Base-by-base conservation (phyloP, 2,113 vertebrate species). In the Cyanoliseus patagonus region DNA sequence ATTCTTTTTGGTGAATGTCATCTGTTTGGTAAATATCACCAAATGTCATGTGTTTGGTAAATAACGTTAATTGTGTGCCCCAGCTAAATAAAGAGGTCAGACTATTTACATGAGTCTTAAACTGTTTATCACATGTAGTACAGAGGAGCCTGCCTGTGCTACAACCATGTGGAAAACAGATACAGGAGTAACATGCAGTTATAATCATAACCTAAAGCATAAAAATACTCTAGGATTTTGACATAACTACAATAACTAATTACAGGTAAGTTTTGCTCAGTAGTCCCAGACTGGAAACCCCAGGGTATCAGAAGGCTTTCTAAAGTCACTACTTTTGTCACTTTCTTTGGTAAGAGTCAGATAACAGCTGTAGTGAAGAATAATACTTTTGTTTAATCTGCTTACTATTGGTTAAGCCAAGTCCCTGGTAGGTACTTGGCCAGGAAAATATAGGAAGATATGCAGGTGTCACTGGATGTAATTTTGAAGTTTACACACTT, bases 401-500 rank as follows among this genome's bases (percentile, higher is more conserved):
- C 1, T 72, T 90, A 37, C 64, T 86, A 82, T 25, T 62, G 10
- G 19, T 61, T 81, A 94, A 92, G 55, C 64, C 80, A 92, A 88
- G 13, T 25, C 37, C 35, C 47, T 49, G 30, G 41, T 62, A 91
- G 69, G 47, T 90, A 64, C 19, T 79, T 68, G 52, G 74, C 66
- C 46, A 91, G 81, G 39, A 93, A 80, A 92, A 88, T 63, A 44
- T 2, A 89, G 77, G 57, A 85, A 78, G 24, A 73, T 86, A 85
- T 76, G 92, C 77, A 91, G 86, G 88, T 94, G 69, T 91, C 83
- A 85, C 11, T 93, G 52, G 57, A 95, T 74, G 41, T 2, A 93
- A 57, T 91, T 95, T 90, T 90, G 92, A 92, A 92, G 94, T 96
- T 96, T 94, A 94, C 91, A 94, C 81, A 95, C 80, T 94, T 95